These are phyloP conservation scores for Prinia subflava DNA, from an alignment of 2,113 vertebrate species.

Conservation along the genomic window DNA sequence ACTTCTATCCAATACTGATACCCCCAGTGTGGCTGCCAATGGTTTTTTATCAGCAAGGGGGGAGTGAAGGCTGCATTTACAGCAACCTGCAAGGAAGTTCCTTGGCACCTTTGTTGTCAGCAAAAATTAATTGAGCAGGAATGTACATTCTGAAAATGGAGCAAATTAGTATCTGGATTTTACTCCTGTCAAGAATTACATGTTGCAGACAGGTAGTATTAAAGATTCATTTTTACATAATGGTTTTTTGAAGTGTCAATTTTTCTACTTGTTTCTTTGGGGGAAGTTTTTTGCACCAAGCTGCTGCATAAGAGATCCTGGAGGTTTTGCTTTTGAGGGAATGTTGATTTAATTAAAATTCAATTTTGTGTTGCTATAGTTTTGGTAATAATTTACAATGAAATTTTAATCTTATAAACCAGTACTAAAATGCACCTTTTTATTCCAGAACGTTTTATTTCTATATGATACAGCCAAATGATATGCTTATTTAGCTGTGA, in stretches of 20 bases:
- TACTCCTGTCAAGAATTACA: background rate
- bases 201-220: background rate
- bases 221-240: background rate
- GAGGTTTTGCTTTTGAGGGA: background rate
- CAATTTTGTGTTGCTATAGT: background rate
- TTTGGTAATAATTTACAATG: background rate
- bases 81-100: background rate
- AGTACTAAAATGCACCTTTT: background rate
- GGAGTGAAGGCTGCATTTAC: background rate
- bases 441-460: background rate
- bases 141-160: background rate
- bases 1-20: slow-evolving; percentile 83
- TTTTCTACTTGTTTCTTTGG: background rate
- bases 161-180: background rate
- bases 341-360: background rate
- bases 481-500: background rate
- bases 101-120: background rate
- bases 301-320: background rate
- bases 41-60: background rate
- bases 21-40: background rate
- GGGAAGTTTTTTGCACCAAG: background rate
- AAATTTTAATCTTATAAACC: background rate
- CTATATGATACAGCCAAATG: background rate
- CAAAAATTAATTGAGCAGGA: background rate
- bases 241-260: background rate